These are phyloP conservation scores for Pygoscelis antarcticus DNA, from an alignment of 2,113 vertebrate genomes.

Conservation along the genomic window DNA sequence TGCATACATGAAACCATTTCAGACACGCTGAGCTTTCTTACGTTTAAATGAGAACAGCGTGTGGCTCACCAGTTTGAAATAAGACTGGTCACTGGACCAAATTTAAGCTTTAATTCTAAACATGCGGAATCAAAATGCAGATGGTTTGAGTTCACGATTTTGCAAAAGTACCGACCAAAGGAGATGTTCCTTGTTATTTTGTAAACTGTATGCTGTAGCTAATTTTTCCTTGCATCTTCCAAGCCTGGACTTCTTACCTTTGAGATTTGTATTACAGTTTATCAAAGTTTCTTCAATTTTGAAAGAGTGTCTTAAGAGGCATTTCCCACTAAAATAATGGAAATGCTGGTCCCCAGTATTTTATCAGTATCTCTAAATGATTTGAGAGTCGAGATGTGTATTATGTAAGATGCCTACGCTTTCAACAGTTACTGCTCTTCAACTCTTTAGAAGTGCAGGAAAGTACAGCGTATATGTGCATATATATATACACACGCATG, in stretches of 20 bases:
- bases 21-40: background rate
- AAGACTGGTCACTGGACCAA: background rate
- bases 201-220: background rate
- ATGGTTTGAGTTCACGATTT: background rate
- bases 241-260: background rate
- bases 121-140: background rate
- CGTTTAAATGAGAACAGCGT: background rate
- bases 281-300: background rate
- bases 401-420: background rate
- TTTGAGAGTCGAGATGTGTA: background rate
- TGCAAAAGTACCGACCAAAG: background rate
- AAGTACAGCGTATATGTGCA: background rate
- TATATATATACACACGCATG: background rate
- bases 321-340: background rate
- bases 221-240: background rate
- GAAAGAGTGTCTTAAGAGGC: background rate
- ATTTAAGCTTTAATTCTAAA: background rate
- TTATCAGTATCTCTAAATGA: background rate
- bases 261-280: background rate
- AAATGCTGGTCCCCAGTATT: background rate
- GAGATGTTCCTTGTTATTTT: background rate
- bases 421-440: background rate
- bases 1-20: background rate
- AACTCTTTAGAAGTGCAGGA: background rate
- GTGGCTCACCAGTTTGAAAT: background rate